Base-by-base conservation (phyloP, 2,888 invertebrate genomes). In the Volucella zonaria region DNA sequence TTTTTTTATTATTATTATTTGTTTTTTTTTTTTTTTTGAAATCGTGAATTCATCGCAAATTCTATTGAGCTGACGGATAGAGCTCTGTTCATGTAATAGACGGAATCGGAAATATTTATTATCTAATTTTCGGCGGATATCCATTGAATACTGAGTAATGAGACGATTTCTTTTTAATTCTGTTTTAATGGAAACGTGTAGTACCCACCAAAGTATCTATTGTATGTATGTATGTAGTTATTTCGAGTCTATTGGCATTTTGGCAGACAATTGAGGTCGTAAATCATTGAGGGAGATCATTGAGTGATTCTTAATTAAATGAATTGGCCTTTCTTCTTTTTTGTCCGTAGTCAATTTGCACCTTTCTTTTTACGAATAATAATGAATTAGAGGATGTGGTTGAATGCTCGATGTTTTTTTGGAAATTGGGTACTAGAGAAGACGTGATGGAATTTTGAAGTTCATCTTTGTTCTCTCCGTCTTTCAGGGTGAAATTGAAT, bases 251-350 rank as follows among this genome's bases (percentile, higher is more conserved):
- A 67, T 70, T 14, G 49, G 2, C 14, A 14, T 31, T n/a, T 31
- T 74, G 78, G 78, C 54, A 59, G 31, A 38, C 58, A 38, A 59
- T 42, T 71, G 42, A 12, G 49, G 45, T 31, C 40, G 54, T 77
- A 68, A 54, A 66, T 75, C 54, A 79, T 67, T 54, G 58, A 42
- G 59, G 10, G 23, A 54, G 78, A 68, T 59, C 70, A 75, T 70
- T 76, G 61, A 75, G 67, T 70, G 74, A 59, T 79, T 83, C 56
- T 79, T 80, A 83, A 83, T 76, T 83, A 75, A 79, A 70, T 79
- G 56, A 66, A 54, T 74, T 23, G 18, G 47, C 40, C 15, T 42
- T 42, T 31, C 23, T 43, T 49, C 70, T 38, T 59, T 70, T 61
- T 75, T 54, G 47, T 58, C 78, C 79, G 75, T 70, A 75, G 79